Percentiles rank a stretch among this genome's conserved stretches.
phyloP scores from a whole-genome alignment of 2,797 vertebrate genomes.

The Hyperoplus lanceolatus region DNA sequence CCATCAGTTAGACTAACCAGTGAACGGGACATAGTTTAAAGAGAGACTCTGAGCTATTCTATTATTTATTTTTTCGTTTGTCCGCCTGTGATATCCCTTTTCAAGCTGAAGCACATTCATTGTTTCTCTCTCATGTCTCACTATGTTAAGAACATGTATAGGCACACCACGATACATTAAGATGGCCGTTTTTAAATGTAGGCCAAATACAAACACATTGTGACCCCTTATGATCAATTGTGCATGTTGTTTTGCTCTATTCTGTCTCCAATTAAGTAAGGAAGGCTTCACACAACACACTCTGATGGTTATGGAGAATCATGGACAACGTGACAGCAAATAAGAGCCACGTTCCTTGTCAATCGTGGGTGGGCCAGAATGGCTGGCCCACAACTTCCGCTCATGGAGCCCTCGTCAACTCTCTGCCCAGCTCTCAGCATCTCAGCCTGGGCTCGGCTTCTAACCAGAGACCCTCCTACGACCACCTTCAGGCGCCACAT shows the following conservation, averaged over 20 bases:
- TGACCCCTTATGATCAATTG: neutral
- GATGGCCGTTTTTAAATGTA: neutral
- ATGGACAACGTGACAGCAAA: constrained; percentile 74
- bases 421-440: constrained; percentile 53
- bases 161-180: neutral
- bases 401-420: constrained; percentile 37
- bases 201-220: neutral
- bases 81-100: neutral
- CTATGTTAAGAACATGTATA: neutral
- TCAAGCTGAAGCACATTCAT: neutral
- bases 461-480: constrained; percentile 35
- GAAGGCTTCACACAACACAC: constrained; percentile 1
- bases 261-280: constrained; percentile 9
- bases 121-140: neutral
- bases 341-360: constrained; percentile 57
- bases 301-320: constrained; percentile 43
- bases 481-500: constrained; percentile 36
- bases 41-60: neutral
- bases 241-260: neutral
- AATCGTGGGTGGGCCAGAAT: constrained; percentile 62
- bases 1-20: neutral
- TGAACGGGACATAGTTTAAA: neutral
- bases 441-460: constrained; percentile 42
- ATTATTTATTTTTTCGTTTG: neutral
- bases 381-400: constrained; percentile 64